These are phyloP conservation scores for Melanogrammus aeglefinus DNA, from an alignment of 2,797 vertebrate species.

Conservation along the genomic window DNA sequence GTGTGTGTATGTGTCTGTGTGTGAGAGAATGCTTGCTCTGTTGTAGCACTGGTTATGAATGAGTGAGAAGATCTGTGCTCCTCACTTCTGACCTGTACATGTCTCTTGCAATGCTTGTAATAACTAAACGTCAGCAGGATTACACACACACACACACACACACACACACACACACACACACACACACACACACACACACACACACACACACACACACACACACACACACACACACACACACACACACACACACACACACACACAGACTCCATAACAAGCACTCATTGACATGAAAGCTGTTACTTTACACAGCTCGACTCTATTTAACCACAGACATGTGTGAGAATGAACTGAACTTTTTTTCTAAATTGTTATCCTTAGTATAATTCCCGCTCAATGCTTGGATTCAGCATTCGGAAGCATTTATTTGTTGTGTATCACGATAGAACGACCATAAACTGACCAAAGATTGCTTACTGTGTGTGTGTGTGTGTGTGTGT, in stretches of 20 bases:
- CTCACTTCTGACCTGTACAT: neutral
- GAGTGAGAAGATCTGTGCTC: no score
- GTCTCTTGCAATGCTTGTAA: neutral
- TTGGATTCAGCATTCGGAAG: no score
- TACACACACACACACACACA: neutral
- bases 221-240: neutral
- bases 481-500: no score
- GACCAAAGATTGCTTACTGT: no score
- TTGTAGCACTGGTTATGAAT: constrained; percentile 4
- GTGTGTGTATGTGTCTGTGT: constrained; percentile 25
- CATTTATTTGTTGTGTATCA: no score
- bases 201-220: neutral
- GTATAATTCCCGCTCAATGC: no score
- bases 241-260: no score
- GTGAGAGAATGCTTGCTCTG: constrained; percentile 33
- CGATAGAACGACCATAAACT: no score
- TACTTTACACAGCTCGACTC: neutral
- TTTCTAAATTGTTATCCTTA: no score
- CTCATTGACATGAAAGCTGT: neutral
- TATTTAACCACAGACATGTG: no score
- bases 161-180: neutral
- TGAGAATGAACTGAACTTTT: no score
- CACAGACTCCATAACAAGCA: neutral
- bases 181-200: neutral
- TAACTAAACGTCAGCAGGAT: neutral